Evolutionary conservation across 1,140 invertebrate genomes (phyloP).

Genomic region (Oedothorax gibbosus): DNA sequence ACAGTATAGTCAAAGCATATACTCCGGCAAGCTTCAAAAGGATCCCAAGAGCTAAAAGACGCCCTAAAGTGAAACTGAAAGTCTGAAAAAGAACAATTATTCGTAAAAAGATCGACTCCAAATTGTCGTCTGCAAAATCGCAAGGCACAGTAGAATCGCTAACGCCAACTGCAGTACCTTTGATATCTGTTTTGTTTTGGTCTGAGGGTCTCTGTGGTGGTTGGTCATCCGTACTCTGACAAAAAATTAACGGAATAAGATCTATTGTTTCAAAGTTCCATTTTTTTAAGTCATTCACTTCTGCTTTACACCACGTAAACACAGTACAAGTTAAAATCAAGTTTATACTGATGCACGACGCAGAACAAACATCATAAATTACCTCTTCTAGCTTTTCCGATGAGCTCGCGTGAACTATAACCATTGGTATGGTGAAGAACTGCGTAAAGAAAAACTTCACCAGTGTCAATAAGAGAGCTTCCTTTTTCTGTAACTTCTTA

Average conservation of each 20-base stretch:
- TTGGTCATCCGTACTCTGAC: background rate
- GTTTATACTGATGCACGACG: slow-evolving; percentile 33
- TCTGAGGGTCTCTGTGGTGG: background rate
- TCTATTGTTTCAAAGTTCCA: slow-evolving; percentile 47
- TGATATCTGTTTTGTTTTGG: background rate
- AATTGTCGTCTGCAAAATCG: background rate
- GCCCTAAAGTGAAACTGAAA: slow-evolving; percentile 46
- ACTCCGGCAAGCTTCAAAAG: slow-evolving; percentile 48
- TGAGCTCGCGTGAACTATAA: slow-evolving; percentile 23
- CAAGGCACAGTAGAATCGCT: background rate
- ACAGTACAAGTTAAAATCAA: slow-evolving; percentile 36
- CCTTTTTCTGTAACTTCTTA: slow-evolving; percentile 7
- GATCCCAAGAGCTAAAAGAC: slow-evolving; percentile 51
- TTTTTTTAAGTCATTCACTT: slow-evolving; percentile 38
- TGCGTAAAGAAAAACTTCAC: slow-evolving; percentile 47
- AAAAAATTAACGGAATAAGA: slow-evolving; percentile 49
- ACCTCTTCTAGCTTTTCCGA: slow-evolving; percentile 34
- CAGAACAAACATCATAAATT: slow-evolving; percentile 18
- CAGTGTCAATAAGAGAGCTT: slow-evolving; percentile 33
- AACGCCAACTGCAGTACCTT: background rate
- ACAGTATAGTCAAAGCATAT: slow-evolving; percentile 50
- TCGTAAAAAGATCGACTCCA: slow-evolving; percentile 7
- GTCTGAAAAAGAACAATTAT: slow-evolving; percentile 32
- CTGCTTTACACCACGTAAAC: slow-evolving; percentile 19
- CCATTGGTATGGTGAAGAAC: slow-evolving; percentile 40